Base-by-base conservation (phyloP, 2,113 vertebrate species). In the Furnarius figulus region DNA sequence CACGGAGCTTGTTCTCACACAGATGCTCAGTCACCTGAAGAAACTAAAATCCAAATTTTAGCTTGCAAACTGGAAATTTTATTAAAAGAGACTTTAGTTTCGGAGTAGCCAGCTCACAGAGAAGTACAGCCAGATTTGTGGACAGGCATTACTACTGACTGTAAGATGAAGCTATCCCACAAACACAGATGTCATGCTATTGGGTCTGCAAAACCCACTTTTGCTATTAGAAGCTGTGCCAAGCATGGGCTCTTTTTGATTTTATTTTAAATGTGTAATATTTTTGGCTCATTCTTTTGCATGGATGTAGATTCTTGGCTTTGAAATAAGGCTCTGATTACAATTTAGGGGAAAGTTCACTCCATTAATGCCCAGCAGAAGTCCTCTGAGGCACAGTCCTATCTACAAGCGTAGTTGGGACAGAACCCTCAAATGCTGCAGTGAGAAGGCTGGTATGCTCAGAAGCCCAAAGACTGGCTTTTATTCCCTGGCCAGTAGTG, bases 401-500 rank as follows among this genome's bases (percentile, higher is more conserved):
- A 6, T 27, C 44, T 77, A 16, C 2, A 59, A 50, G 3, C 0
- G 1, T 68, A 37, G 3, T 0, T 84, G 65, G 78, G n/a, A 59
- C 28, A 90, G 73, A 39, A 30, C 13, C n/a, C 40, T 77, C 40
- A 59, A 72, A 65, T 20, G 25, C 17, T 70, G n/a, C 23, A 31
- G 9, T 42, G 35, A 78, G 40, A 42, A 14, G 10, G 5, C 9
- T 63, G 63, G 13, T 52, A 28, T 25, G 12, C 44, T 77, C 52
- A 80, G 67, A 84, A 87, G 24, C 30, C 35, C n/a, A 22, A 73
- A 83, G 10, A 17, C 13, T 53, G 35, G 11, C 5, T 47, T 19
- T 70, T 75, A 85, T 87, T 58, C 50, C 15, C 33, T 72, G 50
- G 42, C 1, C 6, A 23, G 19, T 49, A 55, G 3, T 3, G 4